Evolutionary conservation across 2,888 invertebrate species (phyloP).

Genomic region (Pseudolycoriella hygida): DNA sequence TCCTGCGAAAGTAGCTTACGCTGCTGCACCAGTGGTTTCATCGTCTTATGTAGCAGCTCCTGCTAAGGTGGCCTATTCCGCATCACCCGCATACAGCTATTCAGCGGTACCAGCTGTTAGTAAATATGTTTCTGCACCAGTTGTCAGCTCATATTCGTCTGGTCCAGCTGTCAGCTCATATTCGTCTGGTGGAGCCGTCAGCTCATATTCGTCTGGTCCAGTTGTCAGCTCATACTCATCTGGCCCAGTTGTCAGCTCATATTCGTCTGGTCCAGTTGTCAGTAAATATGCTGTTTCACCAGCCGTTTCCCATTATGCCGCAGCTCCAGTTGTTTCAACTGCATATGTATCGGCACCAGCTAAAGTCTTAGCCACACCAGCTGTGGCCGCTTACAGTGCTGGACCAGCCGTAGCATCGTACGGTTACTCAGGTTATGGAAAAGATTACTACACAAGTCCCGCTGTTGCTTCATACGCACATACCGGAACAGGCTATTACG

Average conservation of each 20-base stretch:
- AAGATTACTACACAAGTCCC: neutral
- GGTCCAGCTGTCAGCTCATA: slow-evolving; percentile 8
- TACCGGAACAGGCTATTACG: slow-evolving; percentile 19
- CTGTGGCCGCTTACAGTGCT: neutral
- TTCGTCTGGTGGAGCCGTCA: slow-evolving; percentile 7
- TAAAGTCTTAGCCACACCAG: neutral
- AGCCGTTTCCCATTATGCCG: neutral
- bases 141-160: slow-evolving; percentile 12
- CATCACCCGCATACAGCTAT: slow-evolving; percentile 1
- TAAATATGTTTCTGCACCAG: slow-evolving; percentile 10
- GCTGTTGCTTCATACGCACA: slow-evolving; percentile 17
- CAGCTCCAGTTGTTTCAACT: slow-evolving; percentile 14
- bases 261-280: slow-evolving; percentile 4
- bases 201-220: slow-evolving; percentile 3
- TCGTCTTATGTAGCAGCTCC: slow-evolving; percentile 20
- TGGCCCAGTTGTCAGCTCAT: slow-evolving; percentile 10
- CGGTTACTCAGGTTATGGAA: slow-evolving; percentile 10
- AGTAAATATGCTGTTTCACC: slow-evolving; percentile 3
- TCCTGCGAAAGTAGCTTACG: slow-evolving; percentile 24
- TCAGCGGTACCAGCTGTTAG: slow-evolving; percentile 11
- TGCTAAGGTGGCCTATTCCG: slow-evolving; percentile 9
- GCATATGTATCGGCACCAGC: slow-evolving; percentile 11
- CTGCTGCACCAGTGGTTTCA: slow-evolving; percentile 6
- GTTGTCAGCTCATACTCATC: slow-evolving; percentile 9
- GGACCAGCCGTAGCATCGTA: slow-evolving; percentile 15